Evolutionary conservation across 2,888 invertebrate genomes (phyloP), one percentile per base, ranked within the genome.

Genomic region (Habroteleia sp.): DNA sequence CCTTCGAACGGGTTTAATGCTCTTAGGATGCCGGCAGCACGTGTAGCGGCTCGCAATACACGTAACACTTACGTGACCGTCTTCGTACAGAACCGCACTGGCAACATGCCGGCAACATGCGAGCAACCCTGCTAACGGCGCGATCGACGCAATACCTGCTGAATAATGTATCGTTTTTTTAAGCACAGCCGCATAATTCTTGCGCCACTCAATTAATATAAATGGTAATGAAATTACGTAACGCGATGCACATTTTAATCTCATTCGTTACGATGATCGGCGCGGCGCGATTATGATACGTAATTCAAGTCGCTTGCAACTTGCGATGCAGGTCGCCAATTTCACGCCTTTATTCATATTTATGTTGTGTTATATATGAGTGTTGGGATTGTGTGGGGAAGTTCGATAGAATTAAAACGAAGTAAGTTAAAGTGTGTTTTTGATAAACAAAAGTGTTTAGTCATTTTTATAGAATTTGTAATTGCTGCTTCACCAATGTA

Each of bases 1-100:
- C 69, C 72, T 63, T 68, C 50, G 44, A 72, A 50, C 42, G 50
- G 37, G 65, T 72, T 72, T 72, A 71, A 72, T 71, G 66, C 60
- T 58, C 68, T 52, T 42, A 25, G 25, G 48, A 65, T 48, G 52
- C 58, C 65, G 56, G 48, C 50, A 63, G 42, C 66, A 62, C 68
- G 54, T 56, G 74, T 60, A 58, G 41, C 54, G 39, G 52, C 39
- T 46, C 27, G 69, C 65, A 69, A 65, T 68, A 62, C 48, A 44
- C 41, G 62, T 62, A 46, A 62, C 14, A 42, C 50, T 46, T 25
- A 41, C 31, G 27, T 41, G 7, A 29, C 16, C 16, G 27, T 52
- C 23, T 8, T 17, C 8, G 7, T n/a, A n/a, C n/a, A n/a, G n/a
- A n/a, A n/a, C n/a, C n/a, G n/a, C n/a, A n/a, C n/a, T n/a, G n/a